These are phyloP conservation scores for Albula goreensis DNA, from an alignment of 2,113 vertebrate species.

Conservation along the genomic window DNA sequence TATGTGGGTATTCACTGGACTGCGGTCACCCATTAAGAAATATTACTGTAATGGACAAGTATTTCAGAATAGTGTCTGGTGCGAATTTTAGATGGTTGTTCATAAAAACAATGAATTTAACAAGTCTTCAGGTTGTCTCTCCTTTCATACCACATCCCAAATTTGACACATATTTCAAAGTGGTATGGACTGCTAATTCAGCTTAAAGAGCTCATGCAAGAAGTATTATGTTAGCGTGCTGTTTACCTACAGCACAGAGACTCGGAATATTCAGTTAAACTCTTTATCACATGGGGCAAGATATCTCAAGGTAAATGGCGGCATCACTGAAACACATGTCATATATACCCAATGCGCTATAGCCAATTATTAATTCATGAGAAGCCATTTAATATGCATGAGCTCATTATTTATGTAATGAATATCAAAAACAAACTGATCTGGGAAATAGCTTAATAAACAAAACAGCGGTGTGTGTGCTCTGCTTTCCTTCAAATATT, in stretches of 20 bases:
- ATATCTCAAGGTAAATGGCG: no score
- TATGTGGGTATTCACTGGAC: no score
- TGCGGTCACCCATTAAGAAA: no score
- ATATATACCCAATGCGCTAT: no score
- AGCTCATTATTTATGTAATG: not conserved
- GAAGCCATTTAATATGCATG: not conserved
- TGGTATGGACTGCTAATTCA: not conserved
- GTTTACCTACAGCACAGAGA: not conserved
- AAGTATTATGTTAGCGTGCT: not conserved
- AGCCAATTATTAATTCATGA: no score
- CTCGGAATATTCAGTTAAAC: not conserved
- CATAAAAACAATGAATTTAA: not conserved
- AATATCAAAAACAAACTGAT: no score
- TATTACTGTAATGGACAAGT: not conserved
- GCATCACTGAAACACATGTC: no score
- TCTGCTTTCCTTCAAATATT: not conserved
- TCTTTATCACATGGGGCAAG: not conserved
- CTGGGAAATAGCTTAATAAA: not conserved
- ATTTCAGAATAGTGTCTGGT: not conserved
- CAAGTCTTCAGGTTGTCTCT: not conserved
- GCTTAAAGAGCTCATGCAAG: not conserved
- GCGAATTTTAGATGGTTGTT: not conserved
- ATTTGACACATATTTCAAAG: not conserved
- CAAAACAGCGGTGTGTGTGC: not conserved
- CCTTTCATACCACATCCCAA: not conserved